Base-by-base conservation (phyloP, 1,140 invertebrate genomes). In the Drosophila melanica region DNA sequence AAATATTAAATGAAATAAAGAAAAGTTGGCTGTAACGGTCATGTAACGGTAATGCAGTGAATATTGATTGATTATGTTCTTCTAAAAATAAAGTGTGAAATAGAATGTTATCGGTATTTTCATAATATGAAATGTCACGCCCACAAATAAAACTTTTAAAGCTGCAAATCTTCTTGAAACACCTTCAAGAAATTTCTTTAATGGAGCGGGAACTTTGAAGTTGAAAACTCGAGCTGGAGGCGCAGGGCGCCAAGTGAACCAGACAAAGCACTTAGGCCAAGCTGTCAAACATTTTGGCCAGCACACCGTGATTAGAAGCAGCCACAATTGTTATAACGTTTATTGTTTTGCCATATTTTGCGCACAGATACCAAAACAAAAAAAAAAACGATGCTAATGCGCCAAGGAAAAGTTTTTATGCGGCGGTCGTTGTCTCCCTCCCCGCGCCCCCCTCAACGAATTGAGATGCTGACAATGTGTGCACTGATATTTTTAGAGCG, bases 391-490 rank as follows among this genome's bases (percentile, higher is more conserved):
- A 33, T 54, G 54, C 57, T 74, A 67, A 68, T 74, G 64, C 64
- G 53, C 42, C 8, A 37, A 66, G 41, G 27, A 35, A 10, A 63
- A 65, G 14, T 27, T 45, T 58, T 33, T 27, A 11, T 14, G 48
- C 27, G 47, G n/a, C n/a, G n/a, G n/a, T 27, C 5, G 10, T 20
- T 10, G 18, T 23, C 45, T 5, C 10, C 18, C 20, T 23, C 45
- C 20, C 1, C 18, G n/a, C n/a, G n/a, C n/a, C n/a, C 11, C 20
- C 9, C 18, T 20, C 20, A 48, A 10, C 51, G 14, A 72, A 81
- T 87, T 79, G 82, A 79, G 81, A 87, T 87, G 79, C 82, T 87
- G 82, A 87, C 82, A 87, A 87, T 87, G 82, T 87, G 72, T 77
- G 77, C 65, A 67, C 77, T 70, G 82, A 87, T 79, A 75, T 84